phyloP scores from a whole-genome alignment of 2,113 vertebrate genomes.

The Mohoua ochrocephala region DNA sequence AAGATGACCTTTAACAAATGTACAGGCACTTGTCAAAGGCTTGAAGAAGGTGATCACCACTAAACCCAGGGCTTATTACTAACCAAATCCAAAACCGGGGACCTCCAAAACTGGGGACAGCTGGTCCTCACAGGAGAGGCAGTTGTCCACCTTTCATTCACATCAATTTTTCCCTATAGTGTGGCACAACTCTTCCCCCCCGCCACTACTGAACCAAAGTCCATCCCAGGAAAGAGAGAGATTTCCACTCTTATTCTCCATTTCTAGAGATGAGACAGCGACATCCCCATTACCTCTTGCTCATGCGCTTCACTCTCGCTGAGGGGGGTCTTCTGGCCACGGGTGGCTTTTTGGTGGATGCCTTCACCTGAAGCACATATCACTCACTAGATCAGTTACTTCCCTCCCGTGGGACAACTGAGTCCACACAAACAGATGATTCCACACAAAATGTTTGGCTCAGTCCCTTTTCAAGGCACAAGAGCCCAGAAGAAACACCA shows the following conservation, averaged over 20 bases:
- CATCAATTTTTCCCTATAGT: not conserved
- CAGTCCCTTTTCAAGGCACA: not conserved
- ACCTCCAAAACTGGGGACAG: not conserved
- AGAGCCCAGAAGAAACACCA: not conserved
- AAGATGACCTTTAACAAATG: not conserved
- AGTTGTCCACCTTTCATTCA: not conserved
- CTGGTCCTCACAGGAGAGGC: not conserved
- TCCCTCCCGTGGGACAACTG: rapidly evolving
- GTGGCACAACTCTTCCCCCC: rapidly evolving
- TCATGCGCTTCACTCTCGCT: not conserved
- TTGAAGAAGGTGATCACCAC: not conserved
- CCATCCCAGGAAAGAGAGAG: not conserved
- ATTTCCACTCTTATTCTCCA: not conserved
- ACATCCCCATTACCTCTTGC: not conserved
- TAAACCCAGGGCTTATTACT: not conserved
- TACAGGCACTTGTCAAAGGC: not conserved
- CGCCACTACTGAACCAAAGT: not conserved
- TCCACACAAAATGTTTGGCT: not conserved
- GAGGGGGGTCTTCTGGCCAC: constrained; percentile 28
- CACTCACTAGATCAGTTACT: not conserved
- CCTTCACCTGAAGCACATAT: constrained; percentile 22
- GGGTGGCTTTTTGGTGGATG: constrained; percentile 3
- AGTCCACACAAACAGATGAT: not conserved
- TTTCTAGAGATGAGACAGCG: not conserved
- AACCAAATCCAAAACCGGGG: too few relatives aligned